phyloP scores from a whole-genome alignment of 2,113 vertebrate genomes.

The Ochotona princeps region DNA sequence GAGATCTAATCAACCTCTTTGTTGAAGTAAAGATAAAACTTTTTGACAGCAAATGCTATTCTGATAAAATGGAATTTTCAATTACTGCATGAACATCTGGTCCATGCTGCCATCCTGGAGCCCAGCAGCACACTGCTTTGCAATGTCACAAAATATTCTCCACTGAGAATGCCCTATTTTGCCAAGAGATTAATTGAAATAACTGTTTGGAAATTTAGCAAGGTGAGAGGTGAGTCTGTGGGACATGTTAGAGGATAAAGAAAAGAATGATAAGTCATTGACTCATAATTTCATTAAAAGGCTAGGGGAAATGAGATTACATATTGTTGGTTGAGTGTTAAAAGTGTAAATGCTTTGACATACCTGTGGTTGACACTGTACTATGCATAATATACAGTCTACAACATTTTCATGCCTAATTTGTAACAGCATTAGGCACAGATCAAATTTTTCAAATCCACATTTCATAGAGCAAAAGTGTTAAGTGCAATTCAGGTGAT shows the following conservation, averaged over 20 bases:
- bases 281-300: conserved; percentile 66
- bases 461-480: conserved; percentile 32
- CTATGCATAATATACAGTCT: background rate
- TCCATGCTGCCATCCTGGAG: conserved; percentile 69
- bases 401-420: conserved; percentile 59
- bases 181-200: conserved; percentile 74
- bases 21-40: conserved; percentile 90
- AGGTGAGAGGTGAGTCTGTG: conserved; percentile 57
- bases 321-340: conserved; percentile 28
- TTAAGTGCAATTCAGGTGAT: conserved; percentile 72
- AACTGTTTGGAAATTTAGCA: conserved; percentile 65
- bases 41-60: conserved; percentile 89
- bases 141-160: conserved; percentile 79
- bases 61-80: conserved; percentile 91
- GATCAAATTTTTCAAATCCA: background rate
- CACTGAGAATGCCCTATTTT: conserved; percentile 60
- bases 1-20: conserved; percentile 89
- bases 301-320: conserved; percentile 62
- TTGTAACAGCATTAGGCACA: background rate
- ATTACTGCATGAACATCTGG: conserved; percentile 88
- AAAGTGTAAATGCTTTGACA: conserved; percentile 51
- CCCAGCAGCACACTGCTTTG: conserved; percentile 61
- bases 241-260: conserved; percentile 59
- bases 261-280: conserved; percentile 40
- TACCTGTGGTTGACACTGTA: background rate